These are phyloP conservation scores for Palythoa grandis DNA, from an alignment of 92 coral and sea anemone genomes.

Conservation along the genomic window DNA sequence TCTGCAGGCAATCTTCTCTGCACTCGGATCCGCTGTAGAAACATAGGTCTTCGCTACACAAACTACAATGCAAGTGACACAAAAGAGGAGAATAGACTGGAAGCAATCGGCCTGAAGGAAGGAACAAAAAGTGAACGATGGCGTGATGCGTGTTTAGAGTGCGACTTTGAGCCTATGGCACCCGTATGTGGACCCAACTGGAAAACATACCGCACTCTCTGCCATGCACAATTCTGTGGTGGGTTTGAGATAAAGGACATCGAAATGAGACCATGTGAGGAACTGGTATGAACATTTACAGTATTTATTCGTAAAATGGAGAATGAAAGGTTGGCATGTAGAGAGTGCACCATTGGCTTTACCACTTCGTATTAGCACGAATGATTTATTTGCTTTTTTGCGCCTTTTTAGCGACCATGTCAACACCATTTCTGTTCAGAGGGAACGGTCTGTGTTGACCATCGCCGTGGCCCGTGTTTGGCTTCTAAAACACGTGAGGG, in stretches of 20 bases:
- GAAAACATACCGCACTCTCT: conserved; percentile 92
- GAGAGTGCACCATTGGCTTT: no score
- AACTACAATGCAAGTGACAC: conserved; percentile 54
- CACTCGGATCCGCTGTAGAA: conserved; percentile 86
- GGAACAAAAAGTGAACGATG: conserved; percentile 55
- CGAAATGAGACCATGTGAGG: conserved; percentile 69
- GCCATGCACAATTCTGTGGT: conserved; percentile 90
- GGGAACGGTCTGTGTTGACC: conserved; percentile 70
- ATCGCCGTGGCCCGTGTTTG: conserved; percentile 79
- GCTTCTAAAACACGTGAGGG: conserved; percentile 67
- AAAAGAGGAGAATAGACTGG: conserved; percentile 14
- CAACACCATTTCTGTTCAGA: conserved; percentile 57
- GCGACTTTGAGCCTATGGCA: conserved; percentile 83
- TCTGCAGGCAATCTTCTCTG: conserved; percentile 77
- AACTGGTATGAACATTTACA: conserved; percentile 42
- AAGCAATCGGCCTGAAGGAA: conserved; percentile 41
- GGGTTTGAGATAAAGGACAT: conserved; percentile 69
- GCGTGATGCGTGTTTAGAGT: conserved; percentile 87
- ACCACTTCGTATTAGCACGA: no score
- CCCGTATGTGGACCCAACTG: conserved; percentile 97
- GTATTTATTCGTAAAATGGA: background rate
- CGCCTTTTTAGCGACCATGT: conserved; percentile 73
- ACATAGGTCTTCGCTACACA: conserved; percentile 72
- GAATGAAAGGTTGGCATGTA: no score
- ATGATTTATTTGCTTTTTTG: background rate